Evolutionary conservation across 2,888 invertebrate genomes (phyloP).

Genomic region (Zaprionus obscuricornis): DNA sequence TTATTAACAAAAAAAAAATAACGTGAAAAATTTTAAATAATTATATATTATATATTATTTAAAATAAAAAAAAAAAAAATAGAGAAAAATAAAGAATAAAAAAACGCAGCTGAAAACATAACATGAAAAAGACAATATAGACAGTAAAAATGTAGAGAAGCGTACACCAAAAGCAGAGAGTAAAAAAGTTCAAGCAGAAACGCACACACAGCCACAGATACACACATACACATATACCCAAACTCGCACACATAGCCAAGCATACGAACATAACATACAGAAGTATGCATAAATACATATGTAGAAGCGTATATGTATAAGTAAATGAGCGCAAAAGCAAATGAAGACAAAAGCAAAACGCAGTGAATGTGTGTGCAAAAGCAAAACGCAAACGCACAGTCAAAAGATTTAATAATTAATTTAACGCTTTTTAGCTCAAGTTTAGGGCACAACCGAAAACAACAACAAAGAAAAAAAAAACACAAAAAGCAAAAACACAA

Average conservation of each 20-base stretch:
- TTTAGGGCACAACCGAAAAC: conserved; percentile 15
- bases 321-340: conserved; percentile 51
- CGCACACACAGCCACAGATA: conserved; percentile 41
- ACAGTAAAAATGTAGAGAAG: conserved; percentile 53
- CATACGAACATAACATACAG: conserved; percentile 22
- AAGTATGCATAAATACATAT: conserved; percentile 42
- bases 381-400: conserved; percentile 35
- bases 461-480: conserved; percentile 11
- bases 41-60: conserved; percentile 44
- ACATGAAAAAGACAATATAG: conserved; percentile 44
- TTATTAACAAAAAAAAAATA: conserved; percentile 27
- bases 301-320: conserved; percentile 46
- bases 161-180: conserved; percentile 53
- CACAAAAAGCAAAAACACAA: no score
- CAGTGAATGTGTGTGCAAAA: conserved; percentile 21
- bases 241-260: conserved; percentile 3
- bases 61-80: conserved; percentile 32
- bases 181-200: conserved; percentile 52
- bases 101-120: conserved; percentile 20
- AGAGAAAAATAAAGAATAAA: conserved; percentile 13
- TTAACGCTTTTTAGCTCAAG: conserved; percentile 35
- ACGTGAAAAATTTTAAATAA: conserved; percentile 43
- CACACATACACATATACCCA: conserved; percentile 27
- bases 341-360: conserved; percentile 50
- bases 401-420: conserved; percentile 54